phyloP scores from a whole-genome alignment of 1,140 invertebrate species.

The Cepaea nemoralis region DNA sequence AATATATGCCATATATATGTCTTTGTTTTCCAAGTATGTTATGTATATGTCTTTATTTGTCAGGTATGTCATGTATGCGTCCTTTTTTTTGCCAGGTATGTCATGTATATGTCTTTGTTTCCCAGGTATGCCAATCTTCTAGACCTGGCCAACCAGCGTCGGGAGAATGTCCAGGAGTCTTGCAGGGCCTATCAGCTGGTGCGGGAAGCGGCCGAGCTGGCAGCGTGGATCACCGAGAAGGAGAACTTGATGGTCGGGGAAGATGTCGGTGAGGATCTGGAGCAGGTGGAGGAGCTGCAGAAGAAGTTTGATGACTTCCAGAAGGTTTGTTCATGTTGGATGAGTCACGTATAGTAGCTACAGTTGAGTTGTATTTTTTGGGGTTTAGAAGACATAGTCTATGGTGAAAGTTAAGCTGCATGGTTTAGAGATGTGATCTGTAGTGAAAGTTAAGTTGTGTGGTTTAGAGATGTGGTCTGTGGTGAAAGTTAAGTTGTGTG shows the following conservation, averaged over 20 bases:
- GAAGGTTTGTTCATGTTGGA: slow-evolving; percentile 61
- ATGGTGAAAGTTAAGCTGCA: too few species aligned
- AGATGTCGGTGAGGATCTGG: slow-evolving; percentile 83
- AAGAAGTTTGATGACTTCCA: slow-evolving; percentile 99
- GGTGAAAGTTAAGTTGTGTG: too few species aligned
- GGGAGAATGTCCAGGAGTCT: slow-evolving; percentile 96
- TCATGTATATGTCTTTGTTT: background rate
- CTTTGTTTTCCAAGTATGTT: too few species aligned
- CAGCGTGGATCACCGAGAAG: slow-evolving; percentile 98
- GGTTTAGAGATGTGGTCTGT: too few species aligned
- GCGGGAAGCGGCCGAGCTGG: slow-evolving; percentile 96
- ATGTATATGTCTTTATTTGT: too few species aligned
- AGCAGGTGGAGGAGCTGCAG: slow-evolving; percentile 99
- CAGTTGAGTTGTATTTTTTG: too few species aligned
- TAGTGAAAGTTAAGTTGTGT: too few species aligned
- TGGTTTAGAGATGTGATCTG: too few species aligned
- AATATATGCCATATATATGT: too few species aligned
- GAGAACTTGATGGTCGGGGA: slow-evolving; percentile 85
- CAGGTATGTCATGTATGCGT: too few species aligned
- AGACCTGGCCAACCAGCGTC: slow-evolving; percentile 88
- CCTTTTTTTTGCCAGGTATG: background rate
- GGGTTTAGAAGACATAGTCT: too few species aligned
- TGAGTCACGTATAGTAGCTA: too few species aligned
- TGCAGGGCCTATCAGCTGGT: slow-evolving; percentile 98
- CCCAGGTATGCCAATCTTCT: slow-evolving; percentile 87